phyloP scores from a whole-genome alignment of 53 echinoderm and acorn worm species.

The Crossaster papposus region DNA sequence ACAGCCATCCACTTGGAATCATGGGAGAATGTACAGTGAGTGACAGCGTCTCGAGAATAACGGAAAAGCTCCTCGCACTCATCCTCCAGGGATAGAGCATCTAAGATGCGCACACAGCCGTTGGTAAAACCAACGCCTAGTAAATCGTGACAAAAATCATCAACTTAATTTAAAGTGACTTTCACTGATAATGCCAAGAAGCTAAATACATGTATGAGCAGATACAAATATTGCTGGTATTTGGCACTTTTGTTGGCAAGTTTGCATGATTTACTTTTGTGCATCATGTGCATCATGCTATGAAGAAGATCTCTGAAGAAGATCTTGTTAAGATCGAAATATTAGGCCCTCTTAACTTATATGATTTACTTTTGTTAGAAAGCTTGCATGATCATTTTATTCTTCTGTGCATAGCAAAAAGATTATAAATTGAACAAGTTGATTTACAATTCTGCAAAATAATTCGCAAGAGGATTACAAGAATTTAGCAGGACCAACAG shows the following conservation, averaged over 20 bases:
- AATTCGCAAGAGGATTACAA: no score
- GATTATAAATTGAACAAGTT: no score
- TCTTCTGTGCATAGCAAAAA: no score
- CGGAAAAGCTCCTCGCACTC: conserved; percentile 89
- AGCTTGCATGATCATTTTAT: no score
- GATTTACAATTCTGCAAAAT: no score
- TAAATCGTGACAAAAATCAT: background rate
- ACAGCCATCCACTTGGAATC: conserved; percentile 98
- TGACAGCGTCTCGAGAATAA: conserved; percentile 93
- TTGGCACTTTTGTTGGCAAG: background rate
- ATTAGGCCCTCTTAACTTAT: no score
- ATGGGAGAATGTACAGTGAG: conserved; percentile 90
- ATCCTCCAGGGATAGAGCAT: conserved; percentile 85
- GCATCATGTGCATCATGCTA: no score
- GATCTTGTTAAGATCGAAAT: no score
- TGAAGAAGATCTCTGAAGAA: no score
- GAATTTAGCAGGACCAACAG: no score
- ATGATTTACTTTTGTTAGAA: no score
- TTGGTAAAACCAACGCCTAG: conserved; percentile 97
- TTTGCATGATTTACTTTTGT: no score
- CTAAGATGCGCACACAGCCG: conserved; percentile 89
- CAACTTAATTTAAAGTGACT: background rate
- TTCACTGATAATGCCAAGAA: background rate
- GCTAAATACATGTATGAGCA: background rate
- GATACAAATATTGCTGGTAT: background rate